Evolutionary conservation across 92 coral and sea anemone genomes (phyloP), one percentile per base, ranked within the genome.

Genomic region (Phenganax stokvisi): DNA sequence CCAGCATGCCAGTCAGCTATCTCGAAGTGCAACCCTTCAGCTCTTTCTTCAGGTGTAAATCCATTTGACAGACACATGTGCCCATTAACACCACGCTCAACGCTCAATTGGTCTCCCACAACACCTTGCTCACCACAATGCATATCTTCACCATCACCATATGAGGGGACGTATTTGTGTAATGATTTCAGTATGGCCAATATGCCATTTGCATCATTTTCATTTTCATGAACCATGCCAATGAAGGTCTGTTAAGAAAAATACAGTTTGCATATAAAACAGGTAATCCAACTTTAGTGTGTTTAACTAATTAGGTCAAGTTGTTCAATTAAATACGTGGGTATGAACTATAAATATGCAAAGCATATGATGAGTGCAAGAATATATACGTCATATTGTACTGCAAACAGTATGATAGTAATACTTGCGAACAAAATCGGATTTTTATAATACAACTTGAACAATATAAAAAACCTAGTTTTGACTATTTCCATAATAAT

Each of bases 81-180:
- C 25, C 82, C 82, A 81, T 81, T 81, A 0, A 71, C 81, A 3
- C 58, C 65, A 51, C 84, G 20, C 62, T 54, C 17, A 8, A 73
- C 79, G 12, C 87, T 86, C 11, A 82, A 62, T 79, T 88, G 85
- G 56, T 82, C 89, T 0, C 89, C 92, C 12, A 86, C 92, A 52
- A 89, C 86, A 10, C 88, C 88, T 70, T 84, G 89, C 47, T 87
- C 75, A n/a, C 85, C 85, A 76, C 84, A 84, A 10, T 55, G 31
- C n/a, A 80, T 67, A 8, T 84, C 71, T 70, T 89, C 86, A 37
- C 68, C 92, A 27, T 89, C 92, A 63, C 89, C 91, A 87, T 77
- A 72, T 0, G 9, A 73, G 10, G 91, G 91, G 67, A 83, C 89
- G 72, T 85, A 87, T 30, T 83, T 58, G 51, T 88, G 91, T 13